Base-by-base conservation (phyloP, 2,888 invertebrate species). In the Hofmannophila pseudospretella region DNA sequence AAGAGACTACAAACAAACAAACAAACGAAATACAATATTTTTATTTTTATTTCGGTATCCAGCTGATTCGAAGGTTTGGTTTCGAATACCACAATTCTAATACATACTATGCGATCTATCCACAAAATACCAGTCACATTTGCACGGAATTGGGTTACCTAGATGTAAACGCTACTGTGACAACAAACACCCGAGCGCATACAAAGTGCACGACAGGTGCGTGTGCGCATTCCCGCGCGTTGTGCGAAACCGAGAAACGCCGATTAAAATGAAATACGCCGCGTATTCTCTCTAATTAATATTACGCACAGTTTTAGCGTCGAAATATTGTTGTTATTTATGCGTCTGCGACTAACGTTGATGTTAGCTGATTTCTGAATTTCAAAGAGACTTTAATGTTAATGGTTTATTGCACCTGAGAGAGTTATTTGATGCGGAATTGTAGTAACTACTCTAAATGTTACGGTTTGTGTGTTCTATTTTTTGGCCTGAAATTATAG, bases 321-420 rank as follows among this genome's bases (percentile, higher is more conserved):
- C 70, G 74, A 81, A 76, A 77, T 77, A 79, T 76, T 74, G 64
- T 71, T 67, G 68, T 80, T 64, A 81, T 81, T 80, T 78, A 82
- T 80, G 70, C 47, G 74, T 68, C 73, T 74, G 35, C 30, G 31
- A 13, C 30, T 34, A 36, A 35, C 34, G 37, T 34, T 30, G 30
- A 35, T 38, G 41, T 16, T 9, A 12, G 16, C 33, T 26, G 38
- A 38, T 38, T 38, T 37, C 41, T 32, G 37, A 31, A 41, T 41
- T 23, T 41, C 38, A 34, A 34, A 34, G 40, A n/a, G 19, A 35
- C 35, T 32, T 16, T 16, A 16, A 38, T 40, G 32, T 34, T 35
- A 27, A 41, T 30, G 25, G 28, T 29, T 28, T 16, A 34, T 37
- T 37, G 14, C 34, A 37, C 34, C 37, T 41, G 36, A 9, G 11